Evolutionary conservation across 2,113 vertebrate genomes (phyloP).

Genomic region (Phasianus colchicus): DNA sequence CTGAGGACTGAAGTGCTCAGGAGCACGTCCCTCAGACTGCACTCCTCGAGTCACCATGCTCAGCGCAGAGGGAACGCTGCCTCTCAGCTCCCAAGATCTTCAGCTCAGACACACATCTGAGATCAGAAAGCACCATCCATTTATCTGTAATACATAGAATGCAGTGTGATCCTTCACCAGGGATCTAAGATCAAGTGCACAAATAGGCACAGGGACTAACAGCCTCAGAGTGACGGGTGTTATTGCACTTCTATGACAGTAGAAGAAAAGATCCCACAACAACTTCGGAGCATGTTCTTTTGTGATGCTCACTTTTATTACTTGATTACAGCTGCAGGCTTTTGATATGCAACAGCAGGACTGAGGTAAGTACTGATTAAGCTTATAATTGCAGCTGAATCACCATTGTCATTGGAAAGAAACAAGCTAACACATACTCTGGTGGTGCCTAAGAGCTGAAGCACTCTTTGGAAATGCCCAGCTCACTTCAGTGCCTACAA

Average conservation of each 20-base stretch:
- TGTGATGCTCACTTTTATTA: not conserved
- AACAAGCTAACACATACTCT: not conserved
- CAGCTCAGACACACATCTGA: not conserved
- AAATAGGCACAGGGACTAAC: rapidly evolving
- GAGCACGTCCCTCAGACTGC: not conserved
- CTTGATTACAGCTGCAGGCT: not conserved
- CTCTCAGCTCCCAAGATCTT: not conserved
- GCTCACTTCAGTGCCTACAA: not conserved
- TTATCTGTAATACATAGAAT: not conserved
- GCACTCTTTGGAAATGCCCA: not conserved
- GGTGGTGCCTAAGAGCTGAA: not conserved
- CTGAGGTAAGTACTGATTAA: not conserved
- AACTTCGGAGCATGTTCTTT: not conserved
- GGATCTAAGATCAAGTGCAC: not conserved
- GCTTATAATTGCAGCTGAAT: not conserved
- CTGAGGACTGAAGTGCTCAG: not conserved
- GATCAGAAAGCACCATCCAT: not conserved
- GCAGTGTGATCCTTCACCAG: not conserved
- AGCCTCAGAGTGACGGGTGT: not conserved
- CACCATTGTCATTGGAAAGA: not conserved
- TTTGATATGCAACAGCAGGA: not conserved
- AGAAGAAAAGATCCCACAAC: not conserved
- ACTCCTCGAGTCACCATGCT: not conserved
- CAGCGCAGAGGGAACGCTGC: not conserved
- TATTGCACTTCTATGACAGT: not conserved